Evolutionary conservation across 1,140 invertebrate genomes (phyloP), one percentile per base, ranked within the genome.

Genomic region (Penaeus vannamei): DNA sequence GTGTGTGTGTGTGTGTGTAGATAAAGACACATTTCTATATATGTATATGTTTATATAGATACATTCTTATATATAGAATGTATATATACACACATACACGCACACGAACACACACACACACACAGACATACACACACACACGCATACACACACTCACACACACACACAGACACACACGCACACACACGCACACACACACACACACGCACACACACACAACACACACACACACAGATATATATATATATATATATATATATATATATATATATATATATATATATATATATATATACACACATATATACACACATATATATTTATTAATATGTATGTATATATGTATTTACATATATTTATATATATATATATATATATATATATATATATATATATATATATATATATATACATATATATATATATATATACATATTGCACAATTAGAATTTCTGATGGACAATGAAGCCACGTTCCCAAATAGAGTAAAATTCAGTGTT

Each of bases 351-450:
- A 79, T 42, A 79, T 79, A 79, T 79, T 53, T 79, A 79, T 79
- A 79, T 79, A 79, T 79, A 79, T 79, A 79, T 79, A 79, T 79
- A 79, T 79, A 79, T 79, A 79, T 79, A 79, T 79, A 79, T 79
- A 79, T 79, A 79, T 79, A 79, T 79, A 79, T 79, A 79, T 79
- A 79, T 79, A 79, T 79, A 79, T 79, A 79, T 42, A 79, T 79
- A 79, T 42, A 46, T 79, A 79, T 79, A 79, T 79, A 79, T 79
- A 79, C 46, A 79, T 42, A 79, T 42, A 79, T 79, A 79, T 42
- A 79, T 79, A 79, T 79, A 79, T 79, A 79, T 79, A 79, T 79
- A 79, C 23, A 79, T 36, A 79, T 46, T 10, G 42, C 42, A 3
- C 10, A 10, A 46, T 46, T 10, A 10, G 42, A 46, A 10, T 3